These are phyloP conservation scores for Sebastes alutus DNA, from an alignment of 2,797 vertebrate species.

Conservation along the genomic window DNA sequence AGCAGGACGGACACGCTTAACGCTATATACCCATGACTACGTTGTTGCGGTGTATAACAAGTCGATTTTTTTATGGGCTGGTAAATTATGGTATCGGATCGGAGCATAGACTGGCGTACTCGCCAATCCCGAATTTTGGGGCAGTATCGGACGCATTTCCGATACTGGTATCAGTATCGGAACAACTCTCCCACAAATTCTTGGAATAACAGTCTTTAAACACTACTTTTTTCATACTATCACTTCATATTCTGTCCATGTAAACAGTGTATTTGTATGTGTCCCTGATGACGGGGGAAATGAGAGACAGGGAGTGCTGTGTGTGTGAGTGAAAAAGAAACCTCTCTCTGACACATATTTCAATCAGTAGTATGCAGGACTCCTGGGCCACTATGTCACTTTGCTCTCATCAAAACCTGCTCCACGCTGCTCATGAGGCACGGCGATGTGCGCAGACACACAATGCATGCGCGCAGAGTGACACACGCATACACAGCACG, in stretches of 20 bases:
- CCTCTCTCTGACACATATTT: constrained; percentile 11
- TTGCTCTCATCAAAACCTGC: constrained; percentile 59
- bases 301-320: not conserved
- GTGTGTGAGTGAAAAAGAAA: not conserved
- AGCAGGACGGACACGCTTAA: accelerated
- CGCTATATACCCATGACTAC: accelerated
- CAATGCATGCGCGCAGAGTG: constrained; percentile 8
- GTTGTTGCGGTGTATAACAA: too few relatives aligned
- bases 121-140: too few relatives aligned
- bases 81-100: too few relatives aligned
- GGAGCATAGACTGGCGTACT: too few relatives aligned
- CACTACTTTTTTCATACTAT: not conserved
- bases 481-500: constrained; percentile 23
- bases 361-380: constrained; percentile 45
- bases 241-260: not conserved
- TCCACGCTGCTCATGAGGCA: constrained; percentile 43
- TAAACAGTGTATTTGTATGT: not conserved
- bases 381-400: constrained; percentile 56
- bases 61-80: too few relatives aligned
- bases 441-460: constrained; percentile 29
- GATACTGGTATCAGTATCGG: accelerated
- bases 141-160: too few relatives aligned
- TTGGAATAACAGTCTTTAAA: not conserved
- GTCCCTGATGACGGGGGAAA: not conserved
- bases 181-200: not conserved